These are phyloP conservation scores for Apteryx mantelli DNA, from an alignment of 2,113 vertebrate genomes.

Conservation along the genomic window DNA sequence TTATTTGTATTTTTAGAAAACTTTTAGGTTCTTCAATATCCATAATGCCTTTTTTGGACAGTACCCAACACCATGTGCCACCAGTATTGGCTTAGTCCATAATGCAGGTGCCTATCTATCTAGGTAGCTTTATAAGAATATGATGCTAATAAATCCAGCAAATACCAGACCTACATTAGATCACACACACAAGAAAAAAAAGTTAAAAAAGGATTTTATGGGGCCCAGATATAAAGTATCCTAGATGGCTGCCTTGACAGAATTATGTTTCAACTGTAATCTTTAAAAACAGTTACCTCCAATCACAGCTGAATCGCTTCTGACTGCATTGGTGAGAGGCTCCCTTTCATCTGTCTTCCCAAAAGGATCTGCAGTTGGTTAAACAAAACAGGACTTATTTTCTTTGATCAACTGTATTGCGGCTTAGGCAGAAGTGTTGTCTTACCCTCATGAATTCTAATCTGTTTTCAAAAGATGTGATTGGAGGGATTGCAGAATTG, in stretches of 20 bases:
- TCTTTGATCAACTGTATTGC: not conserved
- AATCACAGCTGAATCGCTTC: slow-evolving; percentile 88
- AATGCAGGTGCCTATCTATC: not conserved
- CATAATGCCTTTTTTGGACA: not conserved
- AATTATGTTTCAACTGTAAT: not conserved
- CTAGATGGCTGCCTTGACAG: not conserved
- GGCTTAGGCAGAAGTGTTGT: not conserved
- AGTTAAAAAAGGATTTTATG: not conserved
- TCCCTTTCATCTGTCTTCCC: slow-evolving; percentile 87
- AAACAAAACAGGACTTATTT: slow-evolving; percentile 26
- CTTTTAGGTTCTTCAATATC: not conserved
- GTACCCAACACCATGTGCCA: not conserved
- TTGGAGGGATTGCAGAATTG: not conserved
- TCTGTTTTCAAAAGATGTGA: not conserved
- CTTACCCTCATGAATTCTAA: not conserved
- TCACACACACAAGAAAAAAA: not conserved
- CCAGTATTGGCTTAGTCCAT: not conserved
- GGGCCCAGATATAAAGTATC: not conserved
- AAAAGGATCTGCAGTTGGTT: slow-evolving; percentile 83
- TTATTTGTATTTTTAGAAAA: not conserved
- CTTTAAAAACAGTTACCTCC: slow-evolving; percentile 77
- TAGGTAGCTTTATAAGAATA: not conserved
- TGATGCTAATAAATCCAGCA: not conserved
- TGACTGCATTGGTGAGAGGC: slow-evolving; percentile 81
- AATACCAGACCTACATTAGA: not conserved